Conservation (phyloP, 2,113 vertebrate species). For the Silurus glanis region DNA sequence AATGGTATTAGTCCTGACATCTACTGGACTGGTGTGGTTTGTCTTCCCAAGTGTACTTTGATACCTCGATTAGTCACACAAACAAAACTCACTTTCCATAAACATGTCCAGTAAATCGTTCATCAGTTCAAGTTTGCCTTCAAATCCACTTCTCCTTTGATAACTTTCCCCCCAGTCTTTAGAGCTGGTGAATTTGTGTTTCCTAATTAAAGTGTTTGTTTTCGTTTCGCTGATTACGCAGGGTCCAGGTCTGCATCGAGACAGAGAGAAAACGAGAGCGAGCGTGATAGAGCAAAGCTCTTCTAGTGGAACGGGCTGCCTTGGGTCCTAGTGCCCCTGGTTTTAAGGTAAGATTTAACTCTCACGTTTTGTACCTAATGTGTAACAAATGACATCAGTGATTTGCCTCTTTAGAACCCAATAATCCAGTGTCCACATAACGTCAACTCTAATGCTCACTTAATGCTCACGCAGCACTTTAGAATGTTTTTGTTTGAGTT, state of each 20-base stretch:
- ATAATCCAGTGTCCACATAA: too few species aligned
- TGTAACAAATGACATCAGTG: not conserved
- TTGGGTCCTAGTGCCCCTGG: slow-evolving; percentile 64
- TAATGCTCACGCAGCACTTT: too few species aligned
- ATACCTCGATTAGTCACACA: not conserved
- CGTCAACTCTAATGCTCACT: too few species aligned
- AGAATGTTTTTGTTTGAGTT: too few species aligned
- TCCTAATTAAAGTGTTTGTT: slow-evolving; percentile 27
- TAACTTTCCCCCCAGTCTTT: not conserved
- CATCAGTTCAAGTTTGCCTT: not conserved
- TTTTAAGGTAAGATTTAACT: slow-evolving; percentile 65
- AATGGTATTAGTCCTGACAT: too few species aligned
- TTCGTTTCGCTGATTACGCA: slow-evolving; percentile 36
- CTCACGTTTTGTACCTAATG: not conserved
- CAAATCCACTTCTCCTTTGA: too few species aligned
- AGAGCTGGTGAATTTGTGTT: slow-evolving; percentile 11
- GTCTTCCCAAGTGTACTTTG: too few species aligned
- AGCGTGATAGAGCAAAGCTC: slow-evolving; percentile 56
- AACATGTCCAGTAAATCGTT: not conserved
- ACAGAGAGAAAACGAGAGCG: slow-evolving; percentile 64
- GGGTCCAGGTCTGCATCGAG: slow-evolving; percentile 75
- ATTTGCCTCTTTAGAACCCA: too few species aligned
- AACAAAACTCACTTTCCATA: not conserved
- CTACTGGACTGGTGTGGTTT: too few species aligned
- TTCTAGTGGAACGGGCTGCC: slow-evolving; percentile 64